Conservation (phyloP, 2,888 invertebrate species). For the Trissolcus japonicus region DNA sequence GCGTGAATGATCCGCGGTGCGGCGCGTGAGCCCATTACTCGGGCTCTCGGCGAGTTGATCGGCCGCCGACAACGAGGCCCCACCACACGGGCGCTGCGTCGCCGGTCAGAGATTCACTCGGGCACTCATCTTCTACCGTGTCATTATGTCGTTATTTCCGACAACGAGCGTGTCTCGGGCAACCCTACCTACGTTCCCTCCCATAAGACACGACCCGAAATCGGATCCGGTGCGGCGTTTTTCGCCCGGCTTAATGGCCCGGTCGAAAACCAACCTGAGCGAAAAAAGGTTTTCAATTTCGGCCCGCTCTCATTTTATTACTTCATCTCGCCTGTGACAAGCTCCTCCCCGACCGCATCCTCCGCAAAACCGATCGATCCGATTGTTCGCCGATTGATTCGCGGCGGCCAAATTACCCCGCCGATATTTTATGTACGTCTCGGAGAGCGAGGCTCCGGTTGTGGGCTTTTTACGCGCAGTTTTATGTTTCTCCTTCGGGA, state of each 20-base stretch:
- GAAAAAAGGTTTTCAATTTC: slow-evolving; percentile 44
- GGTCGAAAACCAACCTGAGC: slow-evolving; percentile 8
- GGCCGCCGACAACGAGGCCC: slow-evolving; percentile 52
- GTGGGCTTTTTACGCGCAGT: slow-evolving; percentile 9
- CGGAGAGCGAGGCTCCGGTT: neutral
- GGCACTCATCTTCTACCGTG: slow-evolving; percentile 73
- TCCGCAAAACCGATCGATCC: neutral
- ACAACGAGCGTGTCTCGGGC: slow-evolving; percentile 74
- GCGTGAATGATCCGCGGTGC: slow-evolving; percentile 35
- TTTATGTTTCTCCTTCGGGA: slow-evolving; percentile 19
- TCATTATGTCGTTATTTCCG: slow-evolving; percentile 76
- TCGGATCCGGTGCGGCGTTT: slow-evolving; percentile 33
- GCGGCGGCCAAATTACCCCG: neutral
- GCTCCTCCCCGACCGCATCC: slow-evolving; percentile 14
- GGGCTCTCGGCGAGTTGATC: slow-evolving; percentile 63
- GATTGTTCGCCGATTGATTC: neutral
- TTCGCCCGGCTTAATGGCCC: slow-evolving; percentile 31
- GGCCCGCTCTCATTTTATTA: slow-evolving; percentile 17
- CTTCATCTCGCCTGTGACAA: slow-evolving; percentile 25
- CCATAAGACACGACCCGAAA: slow-evolving; percentile 55
- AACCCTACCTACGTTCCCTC: slow-evolving; percentile 59
- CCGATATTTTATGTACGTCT: neutral
- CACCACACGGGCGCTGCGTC: slow-evolving; percentile 31
- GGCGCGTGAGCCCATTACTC: slow-evolving; percentile 44
- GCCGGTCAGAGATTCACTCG: slow-evolving; percentile 67